Conservation (phyloP, 2,888 invertebrate species). For the Mythimna vitellina region DNA sequence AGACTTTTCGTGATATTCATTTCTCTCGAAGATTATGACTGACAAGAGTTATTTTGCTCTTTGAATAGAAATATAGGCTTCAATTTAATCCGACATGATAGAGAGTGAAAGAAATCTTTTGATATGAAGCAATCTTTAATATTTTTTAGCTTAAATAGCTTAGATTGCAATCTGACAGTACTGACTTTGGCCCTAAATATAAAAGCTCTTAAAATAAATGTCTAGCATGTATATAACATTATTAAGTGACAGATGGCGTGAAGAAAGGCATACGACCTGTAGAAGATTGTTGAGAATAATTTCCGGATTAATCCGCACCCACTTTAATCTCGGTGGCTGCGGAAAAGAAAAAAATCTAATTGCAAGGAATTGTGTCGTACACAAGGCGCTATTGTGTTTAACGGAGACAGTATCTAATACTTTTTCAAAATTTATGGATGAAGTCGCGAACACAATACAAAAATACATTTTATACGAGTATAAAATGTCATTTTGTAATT, state of each 20-base stretch:
- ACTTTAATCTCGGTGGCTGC: slow-evolving; percentile 43
- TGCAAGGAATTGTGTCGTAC: slow-evolving; percentile 25
- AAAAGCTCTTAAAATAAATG: slow-evolving; percentile 4
- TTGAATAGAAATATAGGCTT: slow-evolving; percentile 21
- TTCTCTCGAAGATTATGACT: slow-evolving; percentile 21
- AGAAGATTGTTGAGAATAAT: slow-evolving; percentile 48
- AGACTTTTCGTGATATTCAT: slow-evolving; percentile 7
- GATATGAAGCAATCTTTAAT: slow-evolving; percentile 7
- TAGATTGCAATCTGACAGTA: slow-evolving; percentile 1
- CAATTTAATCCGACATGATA: slow-evolving; percentile 31
- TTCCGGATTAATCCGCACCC: slow-evolving; percentile 57
- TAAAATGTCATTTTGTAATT: not conserved
- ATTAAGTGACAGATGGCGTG: slow-evolving; percentile 20
- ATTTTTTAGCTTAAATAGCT: not conserved
- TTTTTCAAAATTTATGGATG: slow-evolving; percentile 1
- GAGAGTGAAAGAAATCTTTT: slow-evolving; percentile 8
- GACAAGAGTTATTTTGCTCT: slow-evolving; percentile 20
- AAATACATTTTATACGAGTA: not conserved
- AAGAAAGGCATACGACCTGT: slow-evolving; percentile 33
- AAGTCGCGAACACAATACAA: not conserved
- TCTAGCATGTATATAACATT: slow-evolving; percentile 4
- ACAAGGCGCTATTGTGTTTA: slow-evolving; percentile 20
- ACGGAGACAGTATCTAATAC: not conserved
- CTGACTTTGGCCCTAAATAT: not conserved
- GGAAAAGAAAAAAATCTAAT: slow-evolving; percentile 44